A percentile compares a stretch with the other conserved stretches of the same genome.
phyloP scores from a whole-genome alignment of 2,888 invertebrate genomes.

The Flabesymbios commensalis region DNA sequence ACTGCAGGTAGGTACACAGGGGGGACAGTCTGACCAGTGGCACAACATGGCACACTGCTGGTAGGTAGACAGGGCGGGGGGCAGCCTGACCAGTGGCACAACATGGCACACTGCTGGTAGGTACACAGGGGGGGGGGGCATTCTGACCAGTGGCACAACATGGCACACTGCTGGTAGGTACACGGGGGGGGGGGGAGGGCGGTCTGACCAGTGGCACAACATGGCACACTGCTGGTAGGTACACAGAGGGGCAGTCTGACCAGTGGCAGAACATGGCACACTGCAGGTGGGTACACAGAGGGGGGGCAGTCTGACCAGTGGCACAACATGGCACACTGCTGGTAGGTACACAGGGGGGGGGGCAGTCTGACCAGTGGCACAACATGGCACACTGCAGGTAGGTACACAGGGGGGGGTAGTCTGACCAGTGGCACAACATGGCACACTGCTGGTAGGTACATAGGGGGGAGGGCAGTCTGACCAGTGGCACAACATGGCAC shows the following conservation, averaged over 20 bases:
- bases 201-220: too few species aligned
- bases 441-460: slow-evolving; percentile 73
- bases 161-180: neutral
- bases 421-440: slow-evolving; percentile 83
- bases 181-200: too few species aligned
- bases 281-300: slow-evolving; percentile 66
- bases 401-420: slow-evolving; percentile 70
- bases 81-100: slow-evolving; percentile 79
- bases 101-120: slow-evolving; percentile 81
- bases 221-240: too few species aligned
- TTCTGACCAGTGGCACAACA: neutral
- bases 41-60: too few species aligned
- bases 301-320: neutral
- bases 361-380: too few species aligned
- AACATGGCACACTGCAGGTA: too few species aligned
- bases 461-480: neutral
- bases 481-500: neutral
- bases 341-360: neutral
- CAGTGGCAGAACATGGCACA: slow-evolving; percentile 84
- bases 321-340: neutral
- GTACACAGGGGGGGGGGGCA: neutral
- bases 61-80: slow-evolving; percentile 67
- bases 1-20: neutral
- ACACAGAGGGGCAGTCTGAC: slow-evolving; percentile 73
- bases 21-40: too few species aligned